Evolutionary conservation across 2,113 vertebrate species (phyloP).

Genomic region (Syngnathus floridae): DNA sequence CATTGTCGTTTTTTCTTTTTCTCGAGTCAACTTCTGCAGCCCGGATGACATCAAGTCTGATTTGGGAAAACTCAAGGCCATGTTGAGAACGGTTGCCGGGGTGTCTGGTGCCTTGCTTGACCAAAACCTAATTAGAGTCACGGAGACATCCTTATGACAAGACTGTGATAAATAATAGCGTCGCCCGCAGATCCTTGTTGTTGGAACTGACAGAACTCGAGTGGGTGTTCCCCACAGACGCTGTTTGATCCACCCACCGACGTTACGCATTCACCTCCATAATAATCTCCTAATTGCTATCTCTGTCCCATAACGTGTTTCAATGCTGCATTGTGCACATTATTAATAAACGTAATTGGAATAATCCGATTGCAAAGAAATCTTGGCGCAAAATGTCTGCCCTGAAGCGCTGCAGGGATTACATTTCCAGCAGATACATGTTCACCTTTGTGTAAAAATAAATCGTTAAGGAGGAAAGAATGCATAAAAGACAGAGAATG

Average conservation of each 20-base stretch:
- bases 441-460: too few species aligned
- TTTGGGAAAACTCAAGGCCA: constrained; percentile 16
- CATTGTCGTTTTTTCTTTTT: background rate
- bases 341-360: too few species aligned
- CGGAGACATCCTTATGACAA: background rate
- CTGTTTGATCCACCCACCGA: background rate
- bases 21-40: constrained; percentile 18
- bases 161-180: background rate
- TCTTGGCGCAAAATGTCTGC: too few species aligned
- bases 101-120: constrained; percentile 28
- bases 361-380: too few species aligned
- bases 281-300: background rate
- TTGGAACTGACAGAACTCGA: background rate
- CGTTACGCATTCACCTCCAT: background rate
- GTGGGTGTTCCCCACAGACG: background rate
- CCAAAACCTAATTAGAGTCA: constrained; percentile 14
- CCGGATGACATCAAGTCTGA: constrained; percentile 37
- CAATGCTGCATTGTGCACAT: too few species aligned
- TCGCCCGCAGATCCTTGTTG: background rate
- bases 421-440: too few species aligned
- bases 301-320: background rate
- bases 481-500: too few species aligned
- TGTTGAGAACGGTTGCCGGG: constrained; percentile 13
- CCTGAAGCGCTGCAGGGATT: too few species aligned
- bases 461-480: too few species aligned